Conservation (phyloP, 2,797 vertebrate genomes). For the Cirrhinus molitorella region DNA sequence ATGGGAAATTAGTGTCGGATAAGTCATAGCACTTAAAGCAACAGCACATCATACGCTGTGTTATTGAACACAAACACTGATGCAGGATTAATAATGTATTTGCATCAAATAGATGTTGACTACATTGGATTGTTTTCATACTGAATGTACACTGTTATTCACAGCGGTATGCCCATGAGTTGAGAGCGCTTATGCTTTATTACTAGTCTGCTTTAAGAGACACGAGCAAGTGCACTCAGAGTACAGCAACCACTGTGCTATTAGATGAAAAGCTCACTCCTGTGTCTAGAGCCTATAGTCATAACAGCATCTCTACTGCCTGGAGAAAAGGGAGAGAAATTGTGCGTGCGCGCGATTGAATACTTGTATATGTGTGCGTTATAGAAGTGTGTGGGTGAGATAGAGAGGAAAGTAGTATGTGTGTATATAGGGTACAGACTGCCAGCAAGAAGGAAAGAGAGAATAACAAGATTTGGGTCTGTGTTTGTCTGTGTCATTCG, state of each 20-base stretch:
- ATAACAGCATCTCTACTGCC: constrained; percentile 33
- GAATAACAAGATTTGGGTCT: constrained; percentile 64
- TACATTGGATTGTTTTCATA: neutral
- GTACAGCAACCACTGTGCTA: constrained; percentile 29
- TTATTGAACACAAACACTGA: neutral
- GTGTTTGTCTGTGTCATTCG: constrained; percentile 23
- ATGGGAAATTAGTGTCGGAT: neutral
- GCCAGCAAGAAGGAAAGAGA: constrained; percentile 53
- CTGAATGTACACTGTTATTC: constrained; percentile 6
- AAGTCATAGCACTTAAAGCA: neutral
- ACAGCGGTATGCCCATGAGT: neutral
- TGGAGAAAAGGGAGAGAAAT: constrained; percentile 10
- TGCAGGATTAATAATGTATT: neutral
- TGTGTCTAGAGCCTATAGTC: constrained; percentile 30
- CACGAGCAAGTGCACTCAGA: constrained; percentile 26
- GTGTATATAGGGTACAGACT: constrained; percentile 13
- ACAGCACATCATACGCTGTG: neutral
- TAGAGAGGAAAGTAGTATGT: constrained; percentile 21
- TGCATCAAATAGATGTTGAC: neutral
- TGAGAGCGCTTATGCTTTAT: constrained; percentile 16
- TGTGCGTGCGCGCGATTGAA: constrained; percentile 16
- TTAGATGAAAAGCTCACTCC: constrained; percentile 39
- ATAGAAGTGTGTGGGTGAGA: constrained; percentile 37
- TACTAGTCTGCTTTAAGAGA: constrained; percentile 34
- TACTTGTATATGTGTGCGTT: constrained; percentile 27